Percentiles rank a stretch among this genome's conserved stretches.
Conservation (phyloP, 2,888 invertebrate genomes). For the Cotesia congregata region DNA sequence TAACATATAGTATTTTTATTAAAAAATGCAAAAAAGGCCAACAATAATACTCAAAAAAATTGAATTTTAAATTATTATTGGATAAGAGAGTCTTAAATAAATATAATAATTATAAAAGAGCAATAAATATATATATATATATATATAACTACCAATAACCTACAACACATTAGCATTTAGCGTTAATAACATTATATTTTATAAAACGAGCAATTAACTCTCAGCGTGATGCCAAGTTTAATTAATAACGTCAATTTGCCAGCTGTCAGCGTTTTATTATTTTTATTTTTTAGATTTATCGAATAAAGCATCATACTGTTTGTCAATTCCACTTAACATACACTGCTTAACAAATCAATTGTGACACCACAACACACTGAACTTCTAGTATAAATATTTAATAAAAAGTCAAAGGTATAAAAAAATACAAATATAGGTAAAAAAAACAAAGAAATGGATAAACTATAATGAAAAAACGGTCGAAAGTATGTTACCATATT, state of each 20-base stretch:
- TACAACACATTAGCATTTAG: conserved; percentile 61
- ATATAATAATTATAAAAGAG: conserved; percentile 4
- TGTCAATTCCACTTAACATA: conserved; percentile 45
- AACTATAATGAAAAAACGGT: conserved; percentile 40
- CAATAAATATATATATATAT: not conserved
- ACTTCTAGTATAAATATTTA: no score
- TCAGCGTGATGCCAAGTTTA: conserved; percentile 51
- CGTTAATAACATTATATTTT: conserved; percentile 51
- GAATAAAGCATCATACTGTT: conserved; percentile 38
- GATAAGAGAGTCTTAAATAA: conserved; percentile 17
- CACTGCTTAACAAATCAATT: conserved; percentile 18
- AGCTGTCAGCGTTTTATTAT: conserved; percentile 8
- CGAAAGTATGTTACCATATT: conserved; percentile 29
- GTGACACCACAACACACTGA: not conserved
- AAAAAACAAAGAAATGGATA: conserved; percentile 34
- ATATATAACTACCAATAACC: conserved; percentile 51
- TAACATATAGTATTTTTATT: not conserved
- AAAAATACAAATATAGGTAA: conserved; percentile 11
- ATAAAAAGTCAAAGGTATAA: not conserved
- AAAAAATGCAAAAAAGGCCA: conserved; percentile 1
- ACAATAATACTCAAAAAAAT: conserved; percentile 27
- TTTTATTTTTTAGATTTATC: not conserved
- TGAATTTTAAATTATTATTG: conserved; percentile 11
- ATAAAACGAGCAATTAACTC: conserved; percentile 48
- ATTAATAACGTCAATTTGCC: conserved; percentile 10